Evolutionary conservation across 2,797 vertebrate species (phyloP).

Genomic region (Todus mexicanus): DNA sequence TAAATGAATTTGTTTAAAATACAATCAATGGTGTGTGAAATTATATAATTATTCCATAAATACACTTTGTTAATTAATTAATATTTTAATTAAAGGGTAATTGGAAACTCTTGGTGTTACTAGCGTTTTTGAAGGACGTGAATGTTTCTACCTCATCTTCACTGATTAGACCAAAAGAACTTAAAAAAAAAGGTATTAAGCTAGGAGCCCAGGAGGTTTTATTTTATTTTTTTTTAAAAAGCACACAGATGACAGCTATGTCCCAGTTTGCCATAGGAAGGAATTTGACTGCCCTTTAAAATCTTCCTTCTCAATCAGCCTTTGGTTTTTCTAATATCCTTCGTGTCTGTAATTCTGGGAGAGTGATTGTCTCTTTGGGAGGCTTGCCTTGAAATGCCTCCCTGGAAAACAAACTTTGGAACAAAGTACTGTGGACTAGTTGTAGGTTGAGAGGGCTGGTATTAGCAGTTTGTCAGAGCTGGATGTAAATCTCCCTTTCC

Average conservation of each 20-base stretch:
- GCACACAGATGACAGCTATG: not conserved
- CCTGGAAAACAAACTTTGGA: slow-evolving; percentile 4
- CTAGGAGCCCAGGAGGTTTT: not conserved
- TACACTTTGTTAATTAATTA: slow-evolving; percentile 72
- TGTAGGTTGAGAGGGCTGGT: not conserved
- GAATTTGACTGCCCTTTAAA: slow-evolving; percentile 7
- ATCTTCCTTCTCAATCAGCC: slow-evolving; percentile 9
- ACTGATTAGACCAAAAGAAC: not conserved
- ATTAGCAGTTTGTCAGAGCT: not conserved
- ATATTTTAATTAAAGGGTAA: slow-evolving; percentile 70
- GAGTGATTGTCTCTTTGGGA: slow-evolving; percentile 4
- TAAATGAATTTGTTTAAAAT: slow-evolving; percentile 68
- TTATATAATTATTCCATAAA: slow-evolving; percentile 73
- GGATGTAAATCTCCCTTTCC: slow-evolving; percentile 1
- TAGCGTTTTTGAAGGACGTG: slow-evolving; percentile 37
- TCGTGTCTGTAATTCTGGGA: not conserved
- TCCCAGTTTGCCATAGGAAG: not conserved
- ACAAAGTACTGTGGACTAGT: not conserved
- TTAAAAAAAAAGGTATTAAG: not conserved
- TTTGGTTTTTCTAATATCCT: slow-evolving; percentile 24
- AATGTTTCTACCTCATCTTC: not conserved
- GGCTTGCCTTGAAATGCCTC: slow-evolving; percentile 34
- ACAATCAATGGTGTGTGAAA: slow-evolving; percentile 63
- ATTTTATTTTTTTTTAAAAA: not conserved
- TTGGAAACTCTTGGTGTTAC: slow-evolving; percentile 49